These are phyloP conservation scores for Xestia ashworthii DNA, from an alignment of 2,888 invertebrate genomes.

Conservation along the genomic window DNA sequence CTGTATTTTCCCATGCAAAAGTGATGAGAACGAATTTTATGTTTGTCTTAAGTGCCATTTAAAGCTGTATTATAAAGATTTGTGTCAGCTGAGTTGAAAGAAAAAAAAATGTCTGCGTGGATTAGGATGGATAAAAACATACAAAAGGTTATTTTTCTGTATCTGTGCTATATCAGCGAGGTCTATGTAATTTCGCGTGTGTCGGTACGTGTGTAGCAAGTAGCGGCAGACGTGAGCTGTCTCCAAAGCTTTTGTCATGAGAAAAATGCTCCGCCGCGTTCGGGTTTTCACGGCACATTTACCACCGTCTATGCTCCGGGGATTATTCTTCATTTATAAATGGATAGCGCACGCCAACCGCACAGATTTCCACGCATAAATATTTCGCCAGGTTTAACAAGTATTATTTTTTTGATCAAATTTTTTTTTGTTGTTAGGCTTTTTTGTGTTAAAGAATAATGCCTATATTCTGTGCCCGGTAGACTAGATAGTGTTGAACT, in stretches of 20 bases:
- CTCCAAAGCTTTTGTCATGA: constrained; percentile 84
- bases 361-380: constrained; percentile 82
- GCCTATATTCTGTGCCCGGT: neutral
- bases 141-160: constrained; percentile 45
- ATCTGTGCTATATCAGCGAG: constrained; percentile 50
- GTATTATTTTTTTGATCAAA: constrained; percentile 66
- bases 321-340: constrained; percentile 87
- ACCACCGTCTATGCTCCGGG: constrained; percentile 80
- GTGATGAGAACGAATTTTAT: constrained; percentile 53
- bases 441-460: constrained; percentile 17
- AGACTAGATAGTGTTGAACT: constrained; percentile 21
- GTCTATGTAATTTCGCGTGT: constrained; percentile 63
- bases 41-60: constrained; percentile 18
- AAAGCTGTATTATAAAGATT: constrained; percentile 22
- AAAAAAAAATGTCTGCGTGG: constrained; percentile 18
- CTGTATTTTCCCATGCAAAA: constrained; percentile 47
- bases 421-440: constrained; percentile 33
- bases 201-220: constrained; percentile 64
- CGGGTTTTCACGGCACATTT: constrained; percentile 88
- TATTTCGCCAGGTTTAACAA: constrained; percentile 73
- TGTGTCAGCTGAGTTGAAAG: constrained; percentile 35
- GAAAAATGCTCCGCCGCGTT: constrained; percentile 85
- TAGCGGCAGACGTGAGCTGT: constrained; percentile 78
- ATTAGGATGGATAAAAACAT: constrained; percentile 35
- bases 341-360: constrained; percentile 82